A percentile compares a stretch with the other conserved stretches of the same genome.
Evolutionary conservation across 2,888 invertebrate genomes (phyloP).

Genomic region (Drosophila macrospina): DNA sequence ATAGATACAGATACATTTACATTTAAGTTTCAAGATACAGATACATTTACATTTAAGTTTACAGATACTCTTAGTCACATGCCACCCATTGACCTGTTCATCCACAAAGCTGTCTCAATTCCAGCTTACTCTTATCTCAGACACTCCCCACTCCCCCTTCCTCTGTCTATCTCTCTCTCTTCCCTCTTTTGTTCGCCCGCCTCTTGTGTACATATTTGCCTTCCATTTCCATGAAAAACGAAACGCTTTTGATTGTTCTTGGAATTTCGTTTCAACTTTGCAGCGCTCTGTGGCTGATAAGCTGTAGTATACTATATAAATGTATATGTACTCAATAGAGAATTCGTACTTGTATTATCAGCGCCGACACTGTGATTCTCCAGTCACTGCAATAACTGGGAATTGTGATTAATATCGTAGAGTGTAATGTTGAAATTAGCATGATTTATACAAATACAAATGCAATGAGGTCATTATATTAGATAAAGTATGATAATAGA

Average conservation of each 20-base stretch:
- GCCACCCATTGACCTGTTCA: constrained; percentile 14
- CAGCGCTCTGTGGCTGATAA: constrained; percentile 52
- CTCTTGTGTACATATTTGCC: constrained; percentile 67
- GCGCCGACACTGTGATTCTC: constrained; percentile 23
- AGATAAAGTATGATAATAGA: not conserved
- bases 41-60: constrained; percentile 3
- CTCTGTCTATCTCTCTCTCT: not conserved
- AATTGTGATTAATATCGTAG: constrained; percentile 28
- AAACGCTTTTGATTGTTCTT: constrained; percentile 78
- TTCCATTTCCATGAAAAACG: constrained; percentile 67
- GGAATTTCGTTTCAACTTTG: constrained; percentile 72
- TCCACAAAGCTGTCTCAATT: constrained; percentile 19
- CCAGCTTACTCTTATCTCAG: constrained; percentile 31
- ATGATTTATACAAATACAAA: not conserved
- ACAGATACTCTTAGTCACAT: constrained; percentile 3
- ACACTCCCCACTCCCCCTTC: not conserved
- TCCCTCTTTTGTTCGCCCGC: constrained; percentile 8
- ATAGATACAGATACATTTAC: constrained; percentile 6
- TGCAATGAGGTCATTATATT: not conserved
- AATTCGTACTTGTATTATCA: constrained; percentile 36
- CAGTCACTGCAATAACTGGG: constrained; percentile 27
- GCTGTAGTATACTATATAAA: constrained; percentile 13
- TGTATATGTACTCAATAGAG: constrained; percentile 5
- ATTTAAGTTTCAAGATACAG: constrained; percentile 3
- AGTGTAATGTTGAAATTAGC: not conserved